Evolutionary conservation across 2,797 vertebrate genomes (phyloP), one percentile per base, ranked within the genome.

Genomic region (Cetoscarus ocellatus): DNA sequence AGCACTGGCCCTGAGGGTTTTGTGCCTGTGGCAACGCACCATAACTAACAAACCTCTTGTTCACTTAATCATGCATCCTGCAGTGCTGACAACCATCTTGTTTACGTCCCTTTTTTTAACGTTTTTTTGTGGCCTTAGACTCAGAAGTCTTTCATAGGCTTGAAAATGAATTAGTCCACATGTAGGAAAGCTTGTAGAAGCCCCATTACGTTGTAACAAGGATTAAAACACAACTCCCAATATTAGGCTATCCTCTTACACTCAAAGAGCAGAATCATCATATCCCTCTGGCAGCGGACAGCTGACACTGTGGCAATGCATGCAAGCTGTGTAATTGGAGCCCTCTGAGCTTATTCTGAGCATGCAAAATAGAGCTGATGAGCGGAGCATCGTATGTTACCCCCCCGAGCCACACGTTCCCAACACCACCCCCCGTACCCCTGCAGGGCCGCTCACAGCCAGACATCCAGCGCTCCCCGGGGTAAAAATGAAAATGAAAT

Each of bases 251-350:
- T 93, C 91, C 64, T 60, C 86, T 95, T 93, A 92, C 91, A 91
- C 19, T 68, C 83, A 86, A 93, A 94, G 71, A 88, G 91, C 91
- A 92, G 91, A 93, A 88, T 94, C 92, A 94, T 93, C 91, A 92
- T 88, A 91, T 88, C 88, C 81, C 68, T 77, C 75, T 73, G 78
- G 88, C 81, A 86, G 85, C 8, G 15, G 93, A 93, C 92, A 94
- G 93, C 85, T 87, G 93, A 93, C 88, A 92, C 91, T 89, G 84
- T 78, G 88, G 88, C 86, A 91, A 92, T 93, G 92, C 92, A 87
- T 89, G 76, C 78, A 84, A 92, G 90, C 89, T 81, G 85, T 88
- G 91, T 92, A 94, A 95, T 89, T 91, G 66, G 93, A 94, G 82
- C 81, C 86, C 79, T 58, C 73, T 52, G 57, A 67, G 91, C 89